Percentiles rank a stretch among this genome's conserved stretches.
Evolutionary conservation across 2,797 vertebrate species (phyloP).

Genomic region (Remorina albescens): DNA sequence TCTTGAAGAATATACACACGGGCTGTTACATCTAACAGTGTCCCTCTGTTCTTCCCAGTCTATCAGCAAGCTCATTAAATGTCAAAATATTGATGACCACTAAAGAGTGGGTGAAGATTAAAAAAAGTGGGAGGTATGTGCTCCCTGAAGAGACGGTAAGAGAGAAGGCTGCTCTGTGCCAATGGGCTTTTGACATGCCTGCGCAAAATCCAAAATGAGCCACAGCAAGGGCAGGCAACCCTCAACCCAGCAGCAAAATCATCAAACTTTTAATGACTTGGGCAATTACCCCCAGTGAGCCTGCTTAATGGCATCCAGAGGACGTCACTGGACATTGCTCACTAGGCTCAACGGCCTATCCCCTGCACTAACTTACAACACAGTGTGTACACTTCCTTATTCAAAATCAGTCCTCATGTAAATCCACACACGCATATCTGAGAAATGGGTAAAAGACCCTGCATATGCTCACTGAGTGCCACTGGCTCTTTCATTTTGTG

Average conservation of each 20-base stretch:
- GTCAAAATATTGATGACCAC: conserved; percentile 72
- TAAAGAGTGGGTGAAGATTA: conserved; percentile 61
- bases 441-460: conserved; percentile 40
- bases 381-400: conserved; percentile 51
- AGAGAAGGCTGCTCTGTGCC: conserved; percentile 62
- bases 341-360: conserved; percentile 54
- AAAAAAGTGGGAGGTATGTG: conserved; percentile 55
- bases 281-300: conserved; percentile 87
- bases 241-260: conserved; percentile 86
- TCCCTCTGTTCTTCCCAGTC: conserved; percentile 44
- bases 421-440: conserved; percentile 19
- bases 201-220: conserved; percentile 84
- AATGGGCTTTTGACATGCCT: conserved; percentile 74
- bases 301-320: conserved; percentile 85
- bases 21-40: conserved; percentile 40
- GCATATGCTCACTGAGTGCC: conserved; percentile 33
- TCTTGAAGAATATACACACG: conserved; percentile 38
- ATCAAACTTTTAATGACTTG: conserved; percentile 90
- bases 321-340: conserved; percentile 78
- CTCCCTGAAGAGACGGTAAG: conserved; percentile 60
- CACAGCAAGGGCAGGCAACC: conserved; percentile 81
- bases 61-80: conserved; percentile 68
- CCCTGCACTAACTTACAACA: conserved; percentile 52
- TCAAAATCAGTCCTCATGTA: conserved; percentile 21
- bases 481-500: conserved; percentile 46